Base-by-base conservation (phyloP, 1,140 invertebrate species). In the Chrysomallon squamiferum region DNA sequence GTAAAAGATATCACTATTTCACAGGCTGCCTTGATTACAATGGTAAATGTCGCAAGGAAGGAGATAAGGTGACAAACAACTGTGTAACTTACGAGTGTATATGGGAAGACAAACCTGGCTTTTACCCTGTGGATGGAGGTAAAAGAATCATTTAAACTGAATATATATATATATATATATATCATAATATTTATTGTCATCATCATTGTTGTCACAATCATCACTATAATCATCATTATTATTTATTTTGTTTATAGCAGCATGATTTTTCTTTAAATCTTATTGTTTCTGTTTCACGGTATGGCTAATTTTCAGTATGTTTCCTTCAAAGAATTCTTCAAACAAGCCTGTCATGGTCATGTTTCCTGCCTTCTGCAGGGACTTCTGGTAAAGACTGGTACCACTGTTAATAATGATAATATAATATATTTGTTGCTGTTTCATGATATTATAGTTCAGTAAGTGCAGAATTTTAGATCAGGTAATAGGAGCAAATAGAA, bases 11-110 rank as follows among this genome's bases (percentile, higher is more conserved):
- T n/a, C 4, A 29, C 22, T 61, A 18, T 66, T 29, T 38, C 15
- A 15, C 47, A 68, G 66, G 66, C n/a, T 68, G 66, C 30, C 62
- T 52, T 35, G 66, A 68, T 41, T 47, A 54, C 5, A 59, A 47
- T 5, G 60, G 66, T 2, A 35, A 35, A 11, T 68, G 66, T 43
- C 41, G 57, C 30, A 30, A 60, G 2, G 11, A 59, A 2, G 66
- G 66, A 32, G n/a, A 49, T n/a, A 32, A 38, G 11, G 43, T 50
- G 7, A 62, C 18, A 0, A 59, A 30, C 18, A 20, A 35, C 52
- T 68, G 66, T 38, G 27, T 62, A 15, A 68, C 66, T 6, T 68
- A 68, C 43, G 41, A 32, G 29, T 68, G 66, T 52, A 45, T 27
- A 5, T 35, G 13, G 25, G 54, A 59, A 38, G 50, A 54, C 3